These are phyloP conservation scores for Cydia amplana DNA, from an alignment of 1,140 invertebrate species.

Conservation along the genomic window DNA sequence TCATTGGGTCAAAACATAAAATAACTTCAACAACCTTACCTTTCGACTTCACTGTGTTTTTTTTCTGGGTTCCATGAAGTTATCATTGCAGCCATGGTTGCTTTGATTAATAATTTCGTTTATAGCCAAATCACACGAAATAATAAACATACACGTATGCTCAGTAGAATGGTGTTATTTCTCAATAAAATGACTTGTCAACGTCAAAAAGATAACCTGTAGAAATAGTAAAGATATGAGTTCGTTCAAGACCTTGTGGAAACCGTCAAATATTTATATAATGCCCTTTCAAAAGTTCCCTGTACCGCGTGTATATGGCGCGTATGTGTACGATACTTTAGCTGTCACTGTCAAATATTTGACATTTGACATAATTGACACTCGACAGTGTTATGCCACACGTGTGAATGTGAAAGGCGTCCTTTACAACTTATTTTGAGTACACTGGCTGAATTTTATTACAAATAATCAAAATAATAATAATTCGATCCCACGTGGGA, in stretches of 20 bases:
- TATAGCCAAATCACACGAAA: neutral
- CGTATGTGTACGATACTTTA: neutral
- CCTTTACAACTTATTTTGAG: neutral
- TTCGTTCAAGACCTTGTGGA: neutral
- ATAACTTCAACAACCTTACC: slow-evolving; percentile 57
- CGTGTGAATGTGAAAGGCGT: neutral
- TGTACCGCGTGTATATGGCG: neutral
- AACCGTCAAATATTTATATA: neutral
- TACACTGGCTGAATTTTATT: too few relatives aligned
- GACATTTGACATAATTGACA: too few relatives aligned
- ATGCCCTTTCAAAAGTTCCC: neutral
- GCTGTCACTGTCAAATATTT: neutral
- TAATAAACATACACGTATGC: slow-evolving; percentile 21
- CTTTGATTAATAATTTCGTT: neutral
- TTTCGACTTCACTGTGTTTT: slow-evolving; percentile 84
- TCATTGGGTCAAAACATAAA: neutral
- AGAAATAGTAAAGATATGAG: neutral
- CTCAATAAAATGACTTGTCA: slow-evolving; percentile 16
- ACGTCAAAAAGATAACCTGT: slow-evolving; percentile 19
- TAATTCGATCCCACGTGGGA: too few relatives aligned
- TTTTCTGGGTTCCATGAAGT: slow-evolving; percentile 82
- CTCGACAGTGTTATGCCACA: neutral
- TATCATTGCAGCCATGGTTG: slow-evolving; percentile 68
- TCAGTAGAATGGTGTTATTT: slow-evolving; percentile 21
- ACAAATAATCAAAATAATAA: too few relatives aligned